Conservation (phyloP, 2,888 invertebrate species). For the Parascotia fuliginaria region DNA sequence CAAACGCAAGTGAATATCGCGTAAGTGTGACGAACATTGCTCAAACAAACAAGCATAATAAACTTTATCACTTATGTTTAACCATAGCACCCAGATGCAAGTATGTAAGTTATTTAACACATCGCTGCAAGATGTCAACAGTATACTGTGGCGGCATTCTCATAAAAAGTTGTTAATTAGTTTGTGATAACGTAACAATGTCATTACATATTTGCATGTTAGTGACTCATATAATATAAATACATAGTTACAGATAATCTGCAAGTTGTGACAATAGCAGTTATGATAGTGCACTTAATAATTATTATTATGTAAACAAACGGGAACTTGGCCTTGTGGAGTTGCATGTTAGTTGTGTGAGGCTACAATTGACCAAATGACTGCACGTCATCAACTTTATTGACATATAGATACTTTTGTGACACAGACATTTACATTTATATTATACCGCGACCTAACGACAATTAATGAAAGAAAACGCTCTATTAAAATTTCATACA, state of each 20-base stretch:
- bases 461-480: conserved; percentile 73
- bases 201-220: conserved; percentile 86
- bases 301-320: conserved; percentile 78
- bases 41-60: conserved; percentile 82
- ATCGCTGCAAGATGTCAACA: conserved; percentile 66
- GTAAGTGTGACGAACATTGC: conserved; percentile 66
- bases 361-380: conserved; percentile 77
- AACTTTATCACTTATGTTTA: conserved; percentile 81
- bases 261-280: conserved; percentile 82
- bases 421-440: conserved; percentile 37
- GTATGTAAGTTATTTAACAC: conserved; percentile 83
- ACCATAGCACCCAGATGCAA: conserved; percentile 86
- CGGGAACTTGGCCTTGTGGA: conserved; percentile 86
- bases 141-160: conserved; percentile 75
- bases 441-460: conserved; percentile 60
- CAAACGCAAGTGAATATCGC: conserved; percentile 32
- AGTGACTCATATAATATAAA: conserved; percentile 86
- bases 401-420: conserved; percentile 57
- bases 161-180: conserved; percentile 74
- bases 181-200: conserved; percentile 74
- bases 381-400: conserved; percentile 85
- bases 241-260: conserved; percentile 84
- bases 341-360: conserved; percentile 85
- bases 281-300: conserved; percentile 83
- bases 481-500: conserved; percentile 77